Conservation (phyloP, 2,888 invertebrate genomes). For the Lithophane semibrunnea region DNA sequence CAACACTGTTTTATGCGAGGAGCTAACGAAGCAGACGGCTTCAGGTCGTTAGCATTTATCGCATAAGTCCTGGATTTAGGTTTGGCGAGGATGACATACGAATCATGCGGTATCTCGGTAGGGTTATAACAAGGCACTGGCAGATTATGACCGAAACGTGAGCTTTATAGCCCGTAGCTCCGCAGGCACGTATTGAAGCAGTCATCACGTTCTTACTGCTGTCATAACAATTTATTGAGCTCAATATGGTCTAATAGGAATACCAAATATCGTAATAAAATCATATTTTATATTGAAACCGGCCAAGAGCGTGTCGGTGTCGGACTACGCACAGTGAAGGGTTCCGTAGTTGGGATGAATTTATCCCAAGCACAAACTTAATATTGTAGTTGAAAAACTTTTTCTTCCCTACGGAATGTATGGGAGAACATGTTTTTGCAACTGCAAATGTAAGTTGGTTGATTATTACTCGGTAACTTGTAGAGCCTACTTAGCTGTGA, state of each 20-base stretch:
- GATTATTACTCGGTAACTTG: too few species aligned
- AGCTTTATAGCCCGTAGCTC: constrained; percentile 20
- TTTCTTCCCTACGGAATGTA: too few species aligned
- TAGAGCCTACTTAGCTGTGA: too few species aligned
- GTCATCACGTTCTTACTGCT: constrained; percentile 45
- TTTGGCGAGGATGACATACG: constrained; percentile 71
- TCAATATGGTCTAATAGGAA: constrained; percentile 40
- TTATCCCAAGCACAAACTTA: too few species aligned
- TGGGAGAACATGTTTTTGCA: too few species aligned
- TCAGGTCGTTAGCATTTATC: constrained; percentile 76
- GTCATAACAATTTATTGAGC: constrained; percentile 35
- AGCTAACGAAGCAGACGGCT: constrained; percentile 59
- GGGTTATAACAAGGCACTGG: constrained; percentile 60
- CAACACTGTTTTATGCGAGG: constrained; percentile 55
- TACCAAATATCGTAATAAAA: constrained; percentile 33
- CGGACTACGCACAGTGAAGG: too few species aligned
- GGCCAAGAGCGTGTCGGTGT: too few species aligned
- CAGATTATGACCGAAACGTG: constrained; percentile 62
- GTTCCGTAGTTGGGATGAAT: too few species aligned
- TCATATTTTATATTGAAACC: background rate
- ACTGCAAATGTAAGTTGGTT: too few species aligned
- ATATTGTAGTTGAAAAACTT: too few species aligned
- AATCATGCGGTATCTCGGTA: constrained; percentile 60
- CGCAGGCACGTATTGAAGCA: constrained; percentile 29
- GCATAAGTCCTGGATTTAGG: constrained; percentile 68